Percentiles rank a stretch among this genome's conserved stretches.
phyloP scores from a whole-genome alignment of 2,888 invertebrate species.

The Clusia tigrina region DNA sequence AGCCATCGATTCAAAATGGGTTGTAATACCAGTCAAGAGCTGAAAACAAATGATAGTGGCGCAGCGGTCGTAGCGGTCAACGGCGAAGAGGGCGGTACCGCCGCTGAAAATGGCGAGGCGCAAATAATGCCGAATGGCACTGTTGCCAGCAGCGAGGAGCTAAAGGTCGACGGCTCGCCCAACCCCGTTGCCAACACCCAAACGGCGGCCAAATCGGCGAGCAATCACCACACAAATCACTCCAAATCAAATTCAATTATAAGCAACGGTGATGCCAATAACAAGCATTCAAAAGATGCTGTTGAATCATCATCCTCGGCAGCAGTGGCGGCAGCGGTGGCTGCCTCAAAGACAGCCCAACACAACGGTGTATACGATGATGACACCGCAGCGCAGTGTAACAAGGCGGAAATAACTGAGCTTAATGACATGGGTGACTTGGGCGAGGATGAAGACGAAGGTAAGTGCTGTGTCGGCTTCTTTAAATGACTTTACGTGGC shows the following conservation, averaged over 20 bases:
- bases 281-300: slow-evolving; percentile 37
- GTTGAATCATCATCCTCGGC: slow-evolving; percentile 25
- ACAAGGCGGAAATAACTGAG: slow-evolving; percentile 55
- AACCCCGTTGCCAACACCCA: slow-evolving; percentile 11
- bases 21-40: slow-evolving; percentile 72
- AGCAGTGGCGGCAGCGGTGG: slow-evolving; percentile 12
- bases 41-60: slow-evolving; percentile 60
- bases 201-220: slow-evolving; percentile 32
- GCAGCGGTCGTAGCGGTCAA: slow-evolving; percentile 46
- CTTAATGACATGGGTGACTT: slow-evolving; percentile 50
- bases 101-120: slow-evolving; percentile 40
- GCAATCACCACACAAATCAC: slow-evolving; percentile 53
- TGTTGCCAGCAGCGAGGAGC: slow-evolving; percentile 26
- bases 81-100: slow-evolving; percentile 41
- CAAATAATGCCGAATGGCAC: slow-evolving; percentile 12
- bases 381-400: slow-evolving; percentile 36
- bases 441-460: slow-evolving; percentile 56
- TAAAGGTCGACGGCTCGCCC: slow-evolving; percentile 32
- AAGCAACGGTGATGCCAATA: slow-evolving; percentile 53
- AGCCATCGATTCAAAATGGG: slow-evolving; percentile 57
- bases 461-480: slow-evolving; percentile 39
- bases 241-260: slow-evolving; percentile 59
- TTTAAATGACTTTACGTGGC: not conserved
- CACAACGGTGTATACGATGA: slow-evolving; percentile 16
- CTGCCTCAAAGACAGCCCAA: slow-evolving; percentile 34